phyloP scores from a whole-genome alignment of 2,888 invertebrate species.

The Sinopyrophorus schimmeli region DNA sequence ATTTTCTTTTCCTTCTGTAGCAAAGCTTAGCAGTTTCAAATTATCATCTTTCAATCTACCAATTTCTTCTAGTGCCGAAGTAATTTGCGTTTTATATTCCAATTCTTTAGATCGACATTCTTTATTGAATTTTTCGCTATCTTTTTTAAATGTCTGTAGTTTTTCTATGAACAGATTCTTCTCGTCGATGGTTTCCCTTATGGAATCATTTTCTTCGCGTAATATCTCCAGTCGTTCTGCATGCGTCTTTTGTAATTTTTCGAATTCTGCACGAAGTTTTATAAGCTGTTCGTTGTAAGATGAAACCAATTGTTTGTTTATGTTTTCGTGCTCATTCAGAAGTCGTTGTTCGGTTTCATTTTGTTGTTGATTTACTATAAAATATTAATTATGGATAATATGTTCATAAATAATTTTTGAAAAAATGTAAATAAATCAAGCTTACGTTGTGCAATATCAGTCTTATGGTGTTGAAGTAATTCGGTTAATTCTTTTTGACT shows the following conservation, averaged over 20 bases:
- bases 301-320: slow-evolving; percentile 38
- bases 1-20: slow-evolving; percentile 48
- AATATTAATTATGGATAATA: no score
- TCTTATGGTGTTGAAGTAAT: slow-evolving; percentile 45
- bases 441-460: slow-evolving; percentile 48
- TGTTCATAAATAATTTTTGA: no score
- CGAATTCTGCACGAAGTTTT: slow-evolving; percentile 46
- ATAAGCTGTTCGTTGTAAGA: slow-evolving; percentile 48
- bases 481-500: slow-evolving; percentile 46
- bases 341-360: slow-evolving; percentile 45
- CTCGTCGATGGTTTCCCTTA: slow-evolving; percentile 52
- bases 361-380: slow-evolving; percentile 53
- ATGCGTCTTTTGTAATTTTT: slow-evolving; percentile 50
- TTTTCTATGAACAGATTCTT: slow-evolving; percentile 44
- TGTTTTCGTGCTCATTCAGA: slow-evolving; percentile 42
- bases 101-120: slow-evolving; percentile 48
- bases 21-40: slow-evolving; percentile 43
- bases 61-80: slow-evolving; percentile 42
- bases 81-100: slow-evolving; percentile 42
- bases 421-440: background rate
- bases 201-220: slow-evolving; percentile 53
- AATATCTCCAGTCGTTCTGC: slow-evolving; percentile 51
- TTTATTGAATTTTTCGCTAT: slow-evolving; percentile 45
- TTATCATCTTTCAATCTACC: slow-evolving; percentile 48
- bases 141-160: slow-evolving; percentile 38